Base-by-base conservation (phyloP, 1,140 invertebrate genomes). In the Mya arenaria region DNA sequence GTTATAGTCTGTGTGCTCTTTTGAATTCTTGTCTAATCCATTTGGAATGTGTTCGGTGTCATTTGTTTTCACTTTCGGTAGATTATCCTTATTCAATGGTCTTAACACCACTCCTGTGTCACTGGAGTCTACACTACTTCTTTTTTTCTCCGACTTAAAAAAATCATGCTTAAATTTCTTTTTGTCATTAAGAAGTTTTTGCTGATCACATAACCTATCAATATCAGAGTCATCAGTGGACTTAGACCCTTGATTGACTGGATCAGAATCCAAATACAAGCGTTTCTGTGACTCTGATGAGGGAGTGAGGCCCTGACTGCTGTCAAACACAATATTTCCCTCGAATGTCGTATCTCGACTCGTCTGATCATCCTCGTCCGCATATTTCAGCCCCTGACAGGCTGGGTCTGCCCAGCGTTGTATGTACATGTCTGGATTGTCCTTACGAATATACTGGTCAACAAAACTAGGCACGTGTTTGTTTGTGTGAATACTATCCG, bases 371-470 rank as follows among this genome's bases (percentile, higher is more conserved):
- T 92, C 92, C 48, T 94, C 93, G 75, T 94, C 93, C 65, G 93
- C 93, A 78, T 89, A 93, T 60, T 92, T 92, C 32, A 93, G 86
- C 60, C 92, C 88, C 41, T 89, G 84, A 80, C 88, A 81, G 37
- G 91, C 90, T 36, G 89, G 89, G 77, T 91, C 91, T 5, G 90
- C 90, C 92, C 92, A 93, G n/a, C 92, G 87, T 48, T 84, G 89
- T n/a, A 85, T 82, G 52, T 68, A 75, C 28, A 55, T 74, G 36
- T 79, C 75, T 25, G 30, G 15, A 17, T 66, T 56, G 34, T 82
- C 79, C 8, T 39, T 73, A 8, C 71, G 69, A 37, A 82, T 65
- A 25, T 36, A 66, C 25, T 41, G 30, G 34, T 82, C 71, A n/a
- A 82, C 79, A 71, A 71, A 81, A 82, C 79, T 82, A 39, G 78